Base-by-base conservation (phyloP, 2,888 invertebrate genomes). In the Acleris laterana region DNA sequence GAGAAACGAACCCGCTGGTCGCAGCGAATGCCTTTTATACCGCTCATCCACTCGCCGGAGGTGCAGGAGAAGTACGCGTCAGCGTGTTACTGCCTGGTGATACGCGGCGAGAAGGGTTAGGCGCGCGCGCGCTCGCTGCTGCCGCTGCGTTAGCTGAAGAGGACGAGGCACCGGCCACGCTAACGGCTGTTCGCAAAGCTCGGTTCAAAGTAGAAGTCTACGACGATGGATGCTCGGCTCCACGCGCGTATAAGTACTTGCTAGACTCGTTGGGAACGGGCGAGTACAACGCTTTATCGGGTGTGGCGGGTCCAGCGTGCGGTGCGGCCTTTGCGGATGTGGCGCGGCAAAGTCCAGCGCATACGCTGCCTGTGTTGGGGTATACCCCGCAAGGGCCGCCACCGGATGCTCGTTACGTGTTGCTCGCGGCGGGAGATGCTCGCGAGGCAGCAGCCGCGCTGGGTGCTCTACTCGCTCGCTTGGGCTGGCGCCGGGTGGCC, bases 251-350 rank as follows among this genome's bases (percentile, higher is more conserved):
- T 72, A 83, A 84, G 69, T 85, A 85, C 69, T 74, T 90, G 68
- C 80, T 82, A 61, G 84, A 84, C 71, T 86, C 88, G 28, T 80
- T 84, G n/a, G 81, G 83, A 46, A 72, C 81, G 17, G 76, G 76
- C 16, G 89, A 89, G 72, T 90, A 82, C 75, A 83, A 82, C 25
- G 77, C 83, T 62, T 77, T 90, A 72, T 78, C 89, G 49, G 89
- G 81, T 17, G 80, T 86, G 67, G 86, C 81, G 49, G 91, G 90
- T 2, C 89, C 90, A 25, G 87, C 88, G 69, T 91, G 91, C 74
- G 87, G 82, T 60, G 84, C 80, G 3, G 83, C 88, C 2, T 87
- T 86, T 76, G 82, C 81, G 0, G 89, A 85, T 72, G 85, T 85
- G 63, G 84, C 87, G 69, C 82, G 85, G 3, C 87, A 86, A 74